Evolutionary conservation across 2,797 vertebrate genomes (phyloP).

Genomic region (Pempheris klunzingeri): DNA sequence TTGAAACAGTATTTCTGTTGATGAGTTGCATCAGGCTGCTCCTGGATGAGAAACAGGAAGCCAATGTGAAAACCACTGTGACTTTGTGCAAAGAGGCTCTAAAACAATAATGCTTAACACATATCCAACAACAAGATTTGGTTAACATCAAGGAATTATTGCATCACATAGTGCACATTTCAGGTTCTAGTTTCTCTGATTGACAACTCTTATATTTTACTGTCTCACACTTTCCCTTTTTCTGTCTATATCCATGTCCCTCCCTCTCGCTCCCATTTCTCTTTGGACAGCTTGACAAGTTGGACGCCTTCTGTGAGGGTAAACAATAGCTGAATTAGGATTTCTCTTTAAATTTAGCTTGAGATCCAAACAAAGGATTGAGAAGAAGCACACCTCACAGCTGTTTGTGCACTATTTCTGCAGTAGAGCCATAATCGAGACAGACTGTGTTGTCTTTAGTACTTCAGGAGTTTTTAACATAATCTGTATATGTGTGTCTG

Average conservation of each 20-base stretch:
- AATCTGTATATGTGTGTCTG: conserved; percentile 40
- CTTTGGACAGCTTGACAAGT: conserved; percentile 75
- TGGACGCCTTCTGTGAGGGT: conserved; percentile 64
- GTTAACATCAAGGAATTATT: background rate
- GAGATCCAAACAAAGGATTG: conserved; percentile 71
- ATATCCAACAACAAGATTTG: background rate
- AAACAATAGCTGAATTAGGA: conserved; percentile 74
- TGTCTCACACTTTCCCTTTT: conserved; percentile 27
- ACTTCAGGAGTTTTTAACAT: conserved; percentile 36
- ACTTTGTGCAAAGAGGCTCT: background rate
- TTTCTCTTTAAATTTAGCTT: conserved; percentile 71
- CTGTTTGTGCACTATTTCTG: conserved; percentile 53
- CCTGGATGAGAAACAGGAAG: background rate
- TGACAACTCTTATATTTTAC: conserved; percentile 8
- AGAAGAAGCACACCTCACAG: conserved; percentile 52
- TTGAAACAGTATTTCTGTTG: conserved; percentile 9
- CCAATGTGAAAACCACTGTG: background rate
- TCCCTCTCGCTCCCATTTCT: conserved; percentile 38
- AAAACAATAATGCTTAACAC: background rate
- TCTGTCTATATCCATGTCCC: conserved; percentile 30
- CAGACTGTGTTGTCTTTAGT: conserved; percentile 52
- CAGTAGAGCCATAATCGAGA: conserved; percentile 18
- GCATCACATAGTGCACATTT: background rate
- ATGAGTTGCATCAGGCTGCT: background rate
- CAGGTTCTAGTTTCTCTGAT: conserved; percentile 41